Evolutionary conservation across 2,113 vertebrate species (phyloP).

Genomic region (Pteronura brasiliensis): DNA sequence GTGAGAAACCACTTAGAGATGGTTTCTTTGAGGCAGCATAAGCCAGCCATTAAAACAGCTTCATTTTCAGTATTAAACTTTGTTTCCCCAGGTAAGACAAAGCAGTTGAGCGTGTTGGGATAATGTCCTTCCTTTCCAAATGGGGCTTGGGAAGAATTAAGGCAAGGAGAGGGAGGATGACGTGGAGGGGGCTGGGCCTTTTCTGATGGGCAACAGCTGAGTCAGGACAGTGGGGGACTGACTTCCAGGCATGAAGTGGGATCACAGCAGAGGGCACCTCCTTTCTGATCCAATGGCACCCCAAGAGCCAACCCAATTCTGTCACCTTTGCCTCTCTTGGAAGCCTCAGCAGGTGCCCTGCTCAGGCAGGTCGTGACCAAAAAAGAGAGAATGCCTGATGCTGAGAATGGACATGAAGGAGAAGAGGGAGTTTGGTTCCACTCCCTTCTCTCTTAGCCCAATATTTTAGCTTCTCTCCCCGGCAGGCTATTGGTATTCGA

Average conservation of each 20-base stretch:
- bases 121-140: neutral
- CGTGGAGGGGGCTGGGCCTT: neutral
- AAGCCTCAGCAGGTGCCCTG: neutral
- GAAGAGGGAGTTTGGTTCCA: neutral
- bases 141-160: neutral
- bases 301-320: neutral
- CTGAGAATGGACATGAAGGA: neutral
- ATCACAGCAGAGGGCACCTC: neutral
- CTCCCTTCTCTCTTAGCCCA: neutral
- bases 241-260: neutral
- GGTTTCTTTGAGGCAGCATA: neutral
- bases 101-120: neutral
- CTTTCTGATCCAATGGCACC: neutral
- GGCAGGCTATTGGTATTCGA: neutral
- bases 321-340: neutral
- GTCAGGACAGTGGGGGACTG: no score
- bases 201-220: neutral
- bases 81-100: neutral
- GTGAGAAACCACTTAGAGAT: constrained; percentile 35
- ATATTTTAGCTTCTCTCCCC: neutral
- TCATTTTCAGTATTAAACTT: neutral
- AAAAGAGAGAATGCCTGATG: neutral
- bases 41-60: neutral
- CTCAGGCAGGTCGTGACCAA: neutral
- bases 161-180: neutral